Evolutionary conservation across 2,888 invertebrate genomes (phyloP), one percentile per base, ranked within the genome.

Genomic region (Phalera bucephala): DNA sequence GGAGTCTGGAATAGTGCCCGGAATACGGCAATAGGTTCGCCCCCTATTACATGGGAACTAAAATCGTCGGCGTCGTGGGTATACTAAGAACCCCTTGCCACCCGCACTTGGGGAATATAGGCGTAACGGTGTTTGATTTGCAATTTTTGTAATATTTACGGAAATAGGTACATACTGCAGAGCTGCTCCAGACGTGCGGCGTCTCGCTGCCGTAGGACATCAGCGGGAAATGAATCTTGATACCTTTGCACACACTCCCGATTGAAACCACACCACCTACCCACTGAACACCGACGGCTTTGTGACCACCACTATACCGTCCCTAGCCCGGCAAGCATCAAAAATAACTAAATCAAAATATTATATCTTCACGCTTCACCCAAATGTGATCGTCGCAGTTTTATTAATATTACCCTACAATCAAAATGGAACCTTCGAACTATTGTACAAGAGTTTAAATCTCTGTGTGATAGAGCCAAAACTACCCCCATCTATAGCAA

Each of bases 181-280:
- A 80, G 72, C 86, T 85, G 67, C 83, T 84, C 90, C 90, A 90
- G 46, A 89, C 87, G 80, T 90, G 90, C 76, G 90, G 84, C 81
- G 89, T 79, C 75, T 90, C 90, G 69, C 83, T 87, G 54, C 87
- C 85, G 83, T 88, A 87, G 52, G 90, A 89, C 90, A 90, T 90
- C 79, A 88, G 88, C 81, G 88, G 88, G 88, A 89, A 89, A 89
- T 88, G 88, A 89, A 89, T 89, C 72, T 89, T 89, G 89, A 84
- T 64, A 74, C 78, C 66, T 80, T 74, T 72, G 38, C 59, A 66
- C 65, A 62, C 64, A 66, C 71, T 52, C 62, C 62, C 29, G 50
- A 45, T 56, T 40, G 15, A 62, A 71, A 72, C 52, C 52, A 60
- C 63, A 53, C 57, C 52, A 39, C 53, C 35, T 15, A 34, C 33